These are phyloP conservation scores for Drosophila acutilabella DNA, from an alignment of 2,888 invertebrate genomes.

Conservation along the genomic window DNA sequence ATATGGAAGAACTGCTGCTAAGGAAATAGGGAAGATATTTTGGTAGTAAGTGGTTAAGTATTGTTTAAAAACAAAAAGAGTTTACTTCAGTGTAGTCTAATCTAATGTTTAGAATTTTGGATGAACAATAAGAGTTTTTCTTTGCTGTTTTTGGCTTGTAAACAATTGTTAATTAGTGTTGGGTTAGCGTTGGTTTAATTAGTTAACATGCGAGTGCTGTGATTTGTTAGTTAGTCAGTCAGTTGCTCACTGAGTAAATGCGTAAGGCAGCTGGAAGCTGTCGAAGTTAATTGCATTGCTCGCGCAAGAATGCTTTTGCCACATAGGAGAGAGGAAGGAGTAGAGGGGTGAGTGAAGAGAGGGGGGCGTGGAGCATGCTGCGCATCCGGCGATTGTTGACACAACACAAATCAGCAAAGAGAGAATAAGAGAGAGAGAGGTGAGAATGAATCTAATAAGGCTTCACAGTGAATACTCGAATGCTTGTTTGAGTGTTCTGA, in stretches of 20 bases:
- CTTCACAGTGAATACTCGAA: slow-evolving; percentile 41
- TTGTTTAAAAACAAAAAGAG: too few species aligned
- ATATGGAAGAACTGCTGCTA: too few species aligned
- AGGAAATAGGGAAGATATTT: too few species aligned
- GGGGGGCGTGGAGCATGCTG: slow-evolving; percentile 61
- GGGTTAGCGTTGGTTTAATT: slow-evolving; percentile 54
- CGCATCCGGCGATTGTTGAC: slow-evolving; percentile 75
- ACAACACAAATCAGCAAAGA: slow-evolving; percentile 77
- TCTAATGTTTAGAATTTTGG: background rate
- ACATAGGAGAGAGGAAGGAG: background rate
- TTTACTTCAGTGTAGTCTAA: too few species aligned
- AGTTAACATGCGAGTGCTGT: slow-evolving; percentile 21
- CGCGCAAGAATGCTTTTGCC: slow-evolving; percentile 63
- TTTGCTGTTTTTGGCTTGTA: slow-evolving; percentile 19
- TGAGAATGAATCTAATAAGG: slow-evolving; percentile 66
- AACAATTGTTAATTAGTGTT: slow-evolving; percentile 64
- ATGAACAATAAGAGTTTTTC: background rate
- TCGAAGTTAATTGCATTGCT: slow-evolving; percentile 68
- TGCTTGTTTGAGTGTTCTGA: slow-evolving; percentile 23
- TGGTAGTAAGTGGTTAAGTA: too few species aligned
- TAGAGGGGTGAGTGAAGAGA: background rate
- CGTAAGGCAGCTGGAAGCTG: slow-evolving; percentile 21
- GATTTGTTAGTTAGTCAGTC: slow-evolving; percentile 35
- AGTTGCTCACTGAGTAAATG: slow-evolving; percentile 5
- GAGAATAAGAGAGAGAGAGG: slow-evolving; percentile 14